Evolutionary conservation across 2,797 vertebrate genomes (phyloP).

Genomic region (Luscinia megarhynchos): DNA sequence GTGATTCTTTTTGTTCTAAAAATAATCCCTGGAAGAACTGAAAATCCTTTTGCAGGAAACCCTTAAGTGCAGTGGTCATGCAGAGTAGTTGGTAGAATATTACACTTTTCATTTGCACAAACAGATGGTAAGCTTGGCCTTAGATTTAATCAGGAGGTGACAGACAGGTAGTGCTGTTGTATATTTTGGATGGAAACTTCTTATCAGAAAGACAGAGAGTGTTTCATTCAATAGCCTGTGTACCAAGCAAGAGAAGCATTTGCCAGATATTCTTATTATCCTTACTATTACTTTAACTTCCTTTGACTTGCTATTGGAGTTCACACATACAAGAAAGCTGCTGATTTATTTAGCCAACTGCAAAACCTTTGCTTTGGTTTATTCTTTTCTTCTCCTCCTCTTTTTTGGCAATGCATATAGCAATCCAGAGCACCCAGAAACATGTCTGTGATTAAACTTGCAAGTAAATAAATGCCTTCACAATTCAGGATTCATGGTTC

Average conservation of each 20-base stretch:
- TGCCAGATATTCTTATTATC: not conserved
- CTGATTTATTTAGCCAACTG: not conserved
- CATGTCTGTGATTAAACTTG: constrained; percentile 62
- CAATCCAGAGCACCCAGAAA: not conserved
- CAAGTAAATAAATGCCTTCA: constrained; percentile 79
- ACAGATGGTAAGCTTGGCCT: constrained; percentile 88
- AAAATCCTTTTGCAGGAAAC: constrained; percentile 86
- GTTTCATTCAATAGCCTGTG: constrained; percentile 61
- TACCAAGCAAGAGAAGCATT: not conserved
- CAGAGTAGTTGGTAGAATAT: constrained; percentile 69
- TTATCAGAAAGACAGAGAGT: constrained; percentile 76
- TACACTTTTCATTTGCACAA: constrained; percentile 79
- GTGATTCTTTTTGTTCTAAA: constrained; percentile 64
- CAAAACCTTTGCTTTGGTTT: not conserved
- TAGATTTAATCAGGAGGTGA: constrained; percentile 79
- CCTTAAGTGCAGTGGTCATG: constrained; percentile 75
- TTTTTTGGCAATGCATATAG: constrained; percentile 47
- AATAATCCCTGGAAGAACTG: constrained; percentile 62
- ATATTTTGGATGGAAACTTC: constrained; percentile 80
- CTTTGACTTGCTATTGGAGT: not conserved
- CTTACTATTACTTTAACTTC: not conserved
- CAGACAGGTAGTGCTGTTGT: constrained; percentile 78
- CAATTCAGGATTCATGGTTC: constrained; percentile 85
- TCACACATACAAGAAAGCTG: constrained; percentile 1
- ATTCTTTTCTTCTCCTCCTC: not conserved